Evolutionary conservation across 2,797 vertebrate genomes (phyloP).

Genomic region (Xenentodon cancila): DNA sequence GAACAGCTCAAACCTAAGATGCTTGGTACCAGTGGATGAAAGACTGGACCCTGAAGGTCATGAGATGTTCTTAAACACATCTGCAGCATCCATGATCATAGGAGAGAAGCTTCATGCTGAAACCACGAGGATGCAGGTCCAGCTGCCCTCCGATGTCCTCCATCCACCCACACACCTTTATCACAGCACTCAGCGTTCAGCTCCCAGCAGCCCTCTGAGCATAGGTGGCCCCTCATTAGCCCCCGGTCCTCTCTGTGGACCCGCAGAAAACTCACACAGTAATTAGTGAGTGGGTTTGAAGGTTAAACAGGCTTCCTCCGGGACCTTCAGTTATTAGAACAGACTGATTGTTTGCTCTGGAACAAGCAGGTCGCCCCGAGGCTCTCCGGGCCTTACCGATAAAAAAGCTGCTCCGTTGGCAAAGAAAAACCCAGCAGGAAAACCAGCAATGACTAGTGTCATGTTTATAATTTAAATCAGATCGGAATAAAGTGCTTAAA

Average conservation of each 20-base stretch:
- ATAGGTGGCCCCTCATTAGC: constrained; percentile 57
- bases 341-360: constrained; percentile 40
- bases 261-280: constrained; percentile 39
- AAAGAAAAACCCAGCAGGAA: constrained; percentile 23
- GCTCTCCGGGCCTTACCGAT: constrained; percentile 20
- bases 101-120: no score
- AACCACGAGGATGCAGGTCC: no score
- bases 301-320: constrained; percentile 70
- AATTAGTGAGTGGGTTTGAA: constrained; percentile 65
- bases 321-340: constrained; percentile 70
- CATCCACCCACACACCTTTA: constrained; percentile 24
- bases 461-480: no score
- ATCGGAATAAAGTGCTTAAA: no score
- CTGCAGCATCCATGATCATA: no score
- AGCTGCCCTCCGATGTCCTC: background rate
- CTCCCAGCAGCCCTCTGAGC: constrained; percentile 33
- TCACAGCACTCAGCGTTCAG: constrained; percentile 20
- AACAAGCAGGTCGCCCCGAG: constrained; percentile 25
- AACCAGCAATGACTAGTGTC: no score
- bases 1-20: no score
- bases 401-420: constrained; percentile 32
- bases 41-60: background rate
- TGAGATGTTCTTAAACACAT: no score
- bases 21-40: no score
- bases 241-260: constrained; percentile 47